A percentile compares a stretch with the other conserved stretches of the same genome.
Conservation (phyloP, 2,113 vertebrate species). For the Dolichallabes microphthalmus region DNA sequence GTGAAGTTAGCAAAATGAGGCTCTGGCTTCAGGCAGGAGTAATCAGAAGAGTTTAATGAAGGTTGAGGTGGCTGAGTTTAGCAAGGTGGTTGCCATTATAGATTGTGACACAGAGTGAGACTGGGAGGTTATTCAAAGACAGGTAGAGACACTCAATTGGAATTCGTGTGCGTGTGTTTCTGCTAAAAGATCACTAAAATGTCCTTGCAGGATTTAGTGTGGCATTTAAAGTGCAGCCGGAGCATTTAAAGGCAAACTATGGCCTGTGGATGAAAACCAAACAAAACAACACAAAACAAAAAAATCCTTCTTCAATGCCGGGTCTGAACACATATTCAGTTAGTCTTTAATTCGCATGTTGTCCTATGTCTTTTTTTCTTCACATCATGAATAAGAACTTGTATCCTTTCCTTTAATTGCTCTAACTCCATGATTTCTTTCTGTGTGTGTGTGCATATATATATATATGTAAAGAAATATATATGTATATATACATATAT, state of each 20-base stretch:
- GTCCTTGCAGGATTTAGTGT: constrained; percentile 14
- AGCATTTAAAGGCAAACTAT: constrained; percentile 12
- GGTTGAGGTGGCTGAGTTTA: constrained; percentile 40
- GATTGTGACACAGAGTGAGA: constrained; percentile 30
- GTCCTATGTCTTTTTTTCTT: constrained; percentile 14
- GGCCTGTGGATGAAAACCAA: constrained; percentile 20
- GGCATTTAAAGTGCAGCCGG: constrained; percentile 17
- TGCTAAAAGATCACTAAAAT: constrained; percentile 3
- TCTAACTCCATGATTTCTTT: neutral
- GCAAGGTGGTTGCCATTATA: constrained; percentile 12
- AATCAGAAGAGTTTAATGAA: constrained; percentile 52
- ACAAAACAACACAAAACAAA: neutral
- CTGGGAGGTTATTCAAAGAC: constrained; percentile 7
- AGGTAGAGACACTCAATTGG: constrained; percentile 28
- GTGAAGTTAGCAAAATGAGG: constrained; percentile 55
- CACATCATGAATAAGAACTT: neutral
- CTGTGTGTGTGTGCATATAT: too few relatives aligned
- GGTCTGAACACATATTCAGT: constrained; percentile 11
- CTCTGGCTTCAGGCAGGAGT: constrained; percentile 31
- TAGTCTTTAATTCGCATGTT: constrained; percentile 30
- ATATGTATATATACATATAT: too few relatives aligned
- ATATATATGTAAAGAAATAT: too few relatives aligned
- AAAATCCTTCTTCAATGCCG: neutral
- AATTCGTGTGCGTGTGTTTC: neutral
- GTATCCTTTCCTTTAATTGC: neutral